phyloP scores from a whole-genome alignment of 1,140 invertebrate genomes.

The Sogatella furcifera region DNA sequence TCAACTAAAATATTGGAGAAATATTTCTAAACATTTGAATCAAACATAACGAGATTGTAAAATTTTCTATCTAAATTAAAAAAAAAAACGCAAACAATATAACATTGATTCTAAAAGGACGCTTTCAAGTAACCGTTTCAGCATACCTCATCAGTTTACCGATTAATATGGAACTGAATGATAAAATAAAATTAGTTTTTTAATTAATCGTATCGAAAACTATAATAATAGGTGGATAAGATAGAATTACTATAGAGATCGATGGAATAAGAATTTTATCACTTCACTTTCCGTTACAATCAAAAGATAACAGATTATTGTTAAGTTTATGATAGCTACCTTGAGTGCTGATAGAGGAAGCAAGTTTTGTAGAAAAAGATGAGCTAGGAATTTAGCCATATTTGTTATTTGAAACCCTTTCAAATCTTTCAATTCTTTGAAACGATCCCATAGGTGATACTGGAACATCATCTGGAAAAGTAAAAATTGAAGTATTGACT shows the following conservation, averaged over 20 bases:
- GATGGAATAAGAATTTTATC: too few species aligned
- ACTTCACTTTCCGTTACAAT: too few species aligned
- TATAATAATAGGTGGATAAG: neutral
- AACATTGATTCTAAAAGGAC: too few species aligned
- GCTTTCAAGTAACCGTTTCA: too few species aligned
- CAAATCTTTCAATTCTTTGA: conserved; percentile 64
- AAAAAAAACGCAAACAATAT: too few species aligned
- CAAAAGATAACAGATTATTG: neutral
- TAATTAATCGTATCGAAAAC: neutral
- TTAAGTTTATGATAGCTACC: conserved; percentile 37
- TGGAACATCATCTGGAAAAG: conserved; percentile 68
- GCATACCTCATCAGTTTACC: too few species aligned
- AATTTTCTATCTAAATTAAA: too few species aligned
- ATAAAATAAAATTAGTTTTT: conserved; percentile 6
- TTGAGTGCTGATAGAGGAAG: conserved; percentile 78
- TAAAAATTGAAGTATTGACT: neutral
- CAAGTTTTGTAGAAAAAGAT: conserved; percentile 68
- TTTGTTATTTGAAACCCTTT: conserved; percentile 54
- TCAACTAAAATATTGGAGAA: too few species aligned
- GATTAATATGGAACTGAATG: conserved; percentile 14
- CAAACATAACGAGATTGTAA: too few species aligned
- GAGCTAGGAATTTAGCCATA: conserved; percentile 64
- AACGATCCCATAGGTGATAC: conserved; percentile 83
- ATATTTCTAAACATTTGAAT: too few species aligned
- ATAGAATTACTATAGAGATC: neutral